Percentiles rank a stretch among this genome's conserved stretches.
phyloP scores from a whole-genome alignment of 2,797 vertebrate species.

The Diceros bicornis region DNA sequence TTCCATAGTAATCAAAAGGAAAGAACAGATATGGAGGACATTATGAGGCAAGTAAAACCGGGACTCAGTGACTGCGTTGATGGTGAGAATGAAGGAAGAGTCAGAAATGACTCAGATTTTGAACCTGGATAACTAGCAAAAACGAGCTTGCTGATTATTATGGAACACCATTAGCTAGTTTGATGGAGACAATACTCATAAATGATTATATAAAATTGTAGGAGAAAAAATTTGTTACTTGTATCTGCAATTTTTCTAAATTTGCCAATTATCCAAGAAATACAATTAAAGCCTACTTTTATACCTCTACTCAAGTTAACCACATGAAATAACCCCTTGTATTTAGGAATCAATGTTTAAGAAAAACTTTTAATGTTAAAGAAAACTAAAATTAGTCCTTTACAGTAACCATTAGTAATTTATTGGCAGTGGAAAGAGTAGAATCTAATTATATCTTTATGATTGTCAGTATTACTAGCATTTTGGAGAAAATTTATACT shows the following conservation, averaged over 20 bases:
- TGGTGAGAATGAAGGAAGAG: neutral
- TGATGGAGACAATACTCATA: slow-evolving; percentile 32
- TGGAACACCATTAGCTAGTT: slow-evolving; percentile 8
- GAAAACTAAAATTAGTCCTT: slow-evolving; percentile 23
- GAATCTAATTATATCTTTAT: slow-evolving; percentile 32
- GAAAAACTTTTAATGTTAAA: slow-evolving; percentile 54
- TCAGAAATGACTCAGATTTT: slow-evolving; percentile 36
- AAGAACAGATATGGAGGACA: neutral
- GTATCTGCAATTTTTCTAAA: slow-evolving; percentile 63
- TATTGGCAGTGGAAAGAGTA: neutral
- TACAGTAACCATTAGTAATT: neutral
- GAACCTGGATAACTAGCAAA: slow-evolving; percentile 22
- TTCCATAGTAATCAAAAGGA: slow-evolving; percentile 25
- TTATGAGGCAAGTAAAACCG: slow-evolving; percentile 19
- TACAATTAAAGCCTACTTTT: neutral
- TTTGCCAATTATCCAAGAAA: slow-evolving; percentile 45
- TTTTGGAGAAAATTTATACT: slow-evolving; percentile 40
- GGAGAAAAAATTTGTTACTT: slow-evolving; percentile 32
- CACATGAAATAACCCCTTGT: neutral
- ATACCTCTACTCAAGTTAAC: neutral
- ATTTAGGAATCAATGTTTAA: slow-evolving; percentile 22
- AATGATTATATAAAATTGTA: slow-evolving; percentile 46
- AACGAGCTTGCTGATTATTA: slow-evolving; percentile 43
- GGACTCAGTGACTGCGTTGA: neutral
- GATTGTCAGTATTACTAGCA: neutral